Conservation (phyloP, 2,888 invertebrate species). For the Tridacna gigas region DNA sequence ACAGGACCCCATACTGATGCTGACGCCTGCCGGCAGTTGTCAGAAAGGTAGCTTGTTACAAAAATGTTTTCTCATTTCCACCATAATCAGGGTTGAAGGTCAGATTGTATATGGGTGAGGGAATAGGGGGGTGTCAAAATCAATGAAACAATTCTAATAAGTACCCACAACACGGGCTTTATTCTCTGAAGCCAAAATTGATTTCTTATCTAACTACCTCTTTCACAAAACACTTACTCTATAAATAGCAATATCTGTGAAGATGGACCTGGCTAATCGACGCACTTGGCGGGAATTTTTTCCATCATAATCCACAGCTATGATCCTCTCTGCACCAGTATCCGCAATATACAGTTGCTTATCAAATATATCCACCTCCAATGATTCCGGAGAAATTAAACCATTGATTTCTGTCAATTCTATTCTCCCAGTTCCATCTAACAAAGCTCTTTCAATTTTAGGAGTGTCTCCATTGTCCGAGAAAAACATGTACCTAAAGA, state of each 20-base stretch:
- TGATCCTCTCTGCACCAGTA: background rate
- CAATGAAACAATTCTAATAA: no score
- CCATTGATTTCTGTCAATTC: background rate
- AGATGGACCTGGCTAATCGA: background rate
- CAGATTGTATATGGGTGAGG: no score
- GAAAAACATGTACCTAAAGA: conserved; percentile 42
- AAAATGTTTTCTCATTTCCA: no score
- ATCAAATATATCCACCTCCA: conserved; percentile 28
- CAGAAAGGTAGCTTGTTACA: no score
- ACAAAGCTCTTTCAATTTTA: conserved; percentile 43
- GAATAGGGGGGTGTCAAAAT: no score
- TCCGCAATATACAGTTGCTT: conserved; percentile 41
- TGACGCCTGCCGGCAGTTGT: no score
- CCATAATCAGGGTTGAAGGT: no score
- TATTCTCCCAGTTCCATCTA: conserved; percentile 17
- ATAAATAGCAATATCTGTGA: conserved; percentile 37
- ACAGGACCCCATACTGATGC: no score
- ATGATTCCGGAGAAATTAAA: conserved; percentile 15
- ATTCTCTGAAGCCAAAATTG: no score
- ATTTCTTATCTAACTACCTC: no score
- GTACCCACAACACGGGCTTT: no score
- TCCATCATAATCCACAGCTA: conserved; percentile 27
- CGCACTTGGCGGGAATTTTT: background rate
- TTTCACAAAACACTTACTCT: conserved; percentile 19
- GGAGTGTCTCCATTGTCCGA: conserved; percentile 42